phyloP scores from a whole-genome alignment of 2,797 vertebrate species.

The Aldrovandia affinis region DNA sequence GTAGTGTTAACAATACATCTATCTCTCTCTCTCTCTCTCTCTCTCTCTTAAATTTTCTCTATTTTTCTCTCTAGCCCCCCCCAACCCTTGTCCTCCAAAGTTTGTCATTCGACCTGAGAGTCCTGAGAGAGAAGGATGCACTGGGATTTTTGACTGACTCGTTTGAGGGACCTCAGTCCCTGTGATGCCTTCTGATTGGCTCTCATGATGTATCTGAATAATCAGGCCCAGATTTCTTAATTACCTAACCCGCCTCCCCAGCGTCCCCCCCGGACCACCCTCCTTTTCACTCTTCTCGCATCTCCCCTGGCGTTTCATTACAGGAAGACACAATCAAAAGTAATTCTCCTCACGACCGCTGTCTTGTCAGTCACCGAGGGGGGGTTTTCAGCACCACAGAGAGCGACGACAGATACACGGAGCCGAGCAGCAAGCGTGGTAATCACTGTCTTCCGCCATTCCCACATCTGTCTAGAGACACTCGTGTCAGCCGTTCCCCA shows the following conservation, averaged over 20 bases:
- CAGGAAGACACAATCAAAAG: slow-evolving; percentile 13
- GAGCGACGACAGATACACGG: neutral
- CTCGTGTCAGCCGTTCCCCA: neutral
- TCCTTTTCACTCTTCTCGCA: neutral
- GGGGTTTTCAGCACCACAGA: neutral
- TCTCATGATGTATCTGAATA: neutral
- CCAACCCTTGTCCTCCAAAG: too few relatives aligned
- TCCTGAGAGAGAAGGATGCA: neutral
- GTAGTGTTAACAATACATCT: too few relatives aligned
- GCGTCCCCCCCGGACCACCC: neutral
- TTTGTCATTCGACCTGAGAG: neutral
- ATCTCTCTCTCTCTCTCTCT: too few relatives aligned
- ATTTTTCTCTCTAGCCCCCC: too few relatives aligned
- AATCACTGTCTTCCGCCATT: neutral
- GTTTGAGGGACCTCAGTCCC: neutral
- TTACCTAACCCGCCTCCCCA: neutral
- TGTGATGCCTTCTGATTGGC: neutral
- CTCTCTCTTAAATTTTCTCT: too few relatives aligned
- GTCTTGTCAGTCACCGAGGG: neutral
- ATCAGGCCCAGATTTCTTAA: neutral
- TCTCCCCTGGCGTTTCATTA: neutral
- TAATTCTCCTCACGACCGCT: neutral
- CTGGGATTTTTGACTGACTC: neutral
- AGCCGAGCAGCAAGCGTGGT: neutral
- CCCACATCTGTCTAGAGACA: neutral